Evolutionary conservation across 2,888 invertebrate genomes (phyloP).

Genomic region (Allygus modestus): DNA sequence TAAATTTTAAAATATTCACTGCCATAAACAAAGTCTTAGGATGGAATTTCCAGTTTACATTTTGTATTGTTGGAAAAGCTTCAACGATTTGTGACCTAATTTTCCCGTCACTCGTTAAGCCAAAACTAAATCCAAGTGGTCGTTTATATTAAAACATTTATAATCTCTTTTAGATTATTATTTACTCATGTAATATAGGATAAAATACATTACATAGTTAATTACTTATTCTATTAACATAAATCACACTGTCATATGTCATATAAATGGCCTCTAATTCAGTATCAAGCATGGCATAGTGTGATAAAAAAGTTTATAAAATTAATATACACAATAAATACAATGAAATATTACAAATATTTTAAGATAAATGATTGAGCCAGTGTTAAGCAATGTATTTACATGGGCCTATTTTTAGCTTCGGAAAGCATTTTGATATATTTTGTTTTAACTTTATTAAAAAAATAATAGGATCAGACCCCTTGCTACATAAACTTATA

Average conservation of each 20-base stretch:
- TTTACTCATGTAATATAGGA: neutral
- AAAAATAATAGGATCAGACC: too few relatives aligned
- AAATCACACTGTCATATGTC: constrained; percentile 3
- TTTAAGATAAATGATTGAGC: constrained; percentile 27
- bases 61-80: neutral
- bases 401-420: neutral
- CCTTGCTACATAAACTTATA: too few relatives aligned
- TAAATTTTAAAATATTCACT: neutral
- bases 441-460: too few relatives aligned
- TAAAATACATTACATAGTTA: neutral
- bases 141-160: neutral
- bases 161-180: neutral
- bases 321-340: constrained; percentile 35
- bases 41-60: neutral
- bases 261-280: constrained; percentile 19
- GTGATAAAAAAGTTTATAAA: constrained; percentile 26
- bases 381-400: constrained; percentile 3
- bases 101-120: neutral
- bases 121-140: neutral
- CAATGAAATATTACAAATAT: constrained; percentile 43
- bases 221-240: neutral
- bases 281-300: constrained; percentile 4
- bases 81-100: neutral
- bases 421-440: neutral
- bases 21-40: neutral